Conservation (phyloP, 2,797 vertebrate genomes). For the Danio choprae region DNA sequence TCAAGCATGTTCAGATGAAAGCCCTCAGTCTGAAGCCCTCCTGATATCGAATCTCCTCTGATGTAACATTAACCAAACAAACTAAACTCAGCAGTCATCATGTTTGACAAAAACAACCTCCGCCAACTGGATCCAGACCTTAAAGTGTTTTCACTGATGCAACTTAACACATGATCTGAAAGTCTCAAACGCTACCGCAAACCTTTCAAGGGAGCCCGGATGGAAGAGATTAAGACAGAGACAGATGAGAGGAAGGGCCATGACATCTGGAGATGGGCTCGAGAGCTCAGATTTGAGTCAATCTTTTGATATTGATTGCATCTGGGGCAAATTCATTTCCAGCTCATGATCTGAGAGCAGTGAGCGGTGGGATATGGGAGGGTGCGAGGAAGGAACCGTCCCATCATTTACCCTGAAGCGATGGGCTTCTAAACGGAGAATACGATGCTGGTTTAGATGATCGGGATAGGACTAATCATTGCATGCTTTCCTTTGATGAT, state of each 20-base stretch:
- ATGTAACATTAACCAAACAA: conserved; percentile 27
- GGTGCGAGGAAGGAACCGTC: conserved; percentile 3
- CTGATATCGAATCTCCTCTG: neutral
- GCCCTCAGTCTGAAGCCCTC: neutral
- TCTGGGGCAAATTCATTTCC: conserved; percentile 48
- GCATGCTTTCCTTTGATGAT: conserved; percentile 30
- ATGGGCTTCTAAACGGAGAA: conserved; percentile 34
- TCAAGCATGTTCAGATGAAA: neutral
- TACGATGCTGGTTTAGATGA: neutral
- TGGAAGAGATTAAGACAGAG: conserved; percentile 44
- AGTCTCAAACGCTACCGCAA: conserved; percentile 15
- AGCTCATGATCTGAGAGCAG: conserved; percentile 26
- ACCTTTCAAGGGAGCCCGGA: conserved; percentile 10
- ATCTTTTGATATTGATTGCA: conserved; percentile 51
- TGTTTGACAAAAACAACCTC: conserved; percentile 1
- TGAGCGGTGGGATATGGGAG: conserved; percentile 10
- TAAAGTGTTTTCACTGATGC: conserved; percentile 1
- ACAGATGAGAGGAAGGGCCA: conserved; percentile 44
- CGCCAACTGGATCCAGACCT: conserved; percentile 12
- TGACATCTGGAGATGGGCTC: conserved; percentile 39
- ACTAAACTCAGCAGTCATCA: conserved; percentile 17
- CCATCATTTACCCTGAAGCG: conserved; percentile 38
- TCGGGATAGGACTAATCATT: conserved; percentile 19
- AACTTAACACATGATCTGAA: conserved; percentile 17
- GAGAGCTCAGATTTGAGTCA: conserved; percentile 48